phyloP scores from a whole-genome alignment of 1,140 invertebrate species.

The Drosophila sproati region DNA sequence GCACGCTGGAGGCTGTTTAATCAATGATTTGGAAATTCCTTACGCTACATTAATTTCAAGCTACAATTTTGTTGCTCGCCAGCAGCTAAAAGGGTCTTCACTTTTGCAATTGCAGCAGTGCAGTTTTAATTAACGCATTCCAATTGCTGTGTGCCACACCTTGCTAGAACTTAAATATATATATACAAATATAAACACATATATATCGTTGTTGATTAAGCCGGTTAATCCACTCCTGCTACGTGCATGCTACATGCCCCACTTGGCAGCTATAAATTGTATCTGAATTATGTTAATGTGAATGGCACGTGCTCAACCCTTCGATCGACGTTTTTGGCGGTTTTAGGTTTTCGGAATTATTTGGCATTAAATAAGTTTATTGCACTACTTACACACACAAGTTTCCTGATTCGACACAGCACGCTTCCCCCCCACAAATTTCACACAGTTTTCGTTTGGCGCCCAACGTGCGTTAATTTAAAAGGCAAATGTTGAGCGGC shows the following conservation, averaged over 20 bases:
- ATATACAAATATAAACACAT: neutral
- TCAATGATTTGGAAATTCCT: constrained; percentile 79
- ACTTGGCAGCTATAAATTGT: constrained; percentile 1
- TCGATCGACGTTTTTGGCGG: neutral
- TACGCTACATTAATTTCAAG: constrained; percentile 77
- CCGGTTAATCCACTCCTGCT: neutral
- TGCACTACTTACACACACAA: neutral
- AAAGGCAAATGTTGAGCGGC: too few relatives aligned
- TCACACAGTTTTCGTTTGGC: neutral
- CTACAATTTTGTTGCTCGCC: constrained; percentile 19
- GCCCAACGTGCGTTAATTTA: neutral
- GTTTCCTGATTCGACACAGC: neutral
- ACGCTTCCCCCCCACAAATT: too few relatives aligned
- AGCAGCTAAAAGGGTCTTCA: constrained; percentile 13
- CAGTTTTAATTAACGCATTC: neutral
- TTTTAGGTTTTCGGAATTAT: neutral
- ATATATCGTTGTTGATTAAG: neutral
- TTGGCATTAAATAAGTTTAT: constrained; percentile 18
- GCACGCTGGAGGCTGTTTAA: constrained; percentile 47
- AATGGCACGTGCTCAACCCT: constrained; percentile 8
- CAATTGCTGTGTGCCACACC: neutral
- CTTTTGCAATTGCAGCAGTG: constrained; percentile 10
- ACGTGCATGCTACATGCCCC: neutral
- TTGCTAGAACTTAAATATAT: too few relatives aligned
- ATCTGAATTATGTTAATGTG: constrained; percentile 19